phyloP scores from a whole-genome alignment of 1,140 invertebrate genomes.

The Streblospio benedicti region DNA sequence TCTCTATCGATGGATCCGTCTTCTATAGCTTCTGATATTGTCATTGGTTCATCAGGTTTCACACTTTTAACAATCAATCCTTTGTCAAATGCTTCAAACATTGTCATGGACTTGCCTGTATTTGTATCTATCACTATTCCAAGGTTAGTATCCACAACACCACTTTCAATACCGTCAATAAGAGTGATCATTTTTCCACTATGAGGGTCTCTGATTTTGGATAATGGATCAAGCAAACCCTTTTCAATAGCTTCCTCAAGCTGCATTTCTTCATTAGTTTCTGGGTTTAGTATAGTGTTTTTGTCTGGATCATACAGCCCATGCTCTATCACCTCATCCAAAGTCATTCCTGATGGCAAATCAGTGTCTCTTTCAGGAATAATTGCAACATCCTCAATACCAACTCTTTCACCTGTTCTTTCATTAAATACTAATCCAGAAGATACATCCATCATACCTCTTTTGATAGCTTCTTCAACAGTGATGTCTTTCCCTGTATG shows the following conservation, averaged over 20 bases:
- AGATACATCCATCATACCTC: slow-evolving; percentile 23
- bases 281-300: slow-evolving; percentile 72
- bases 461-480: slow-evolving; percentile 67
- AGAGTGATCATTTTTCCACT: slow-evolving; percentile 65
- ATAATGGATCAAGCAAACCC: slow-evolving; percentile 57
- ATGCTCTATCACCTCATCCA: slow-evolving; percentile 49
- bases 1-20: slow-evolving; percentile 28
- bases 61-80: slow-evolving; percentile 52
- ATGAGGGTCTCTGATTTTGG: slow-evolving; percentile 62
- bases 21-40: background rate
- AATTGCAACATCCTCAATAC: slow-evolving; percentile 42
- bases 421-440: background rate
- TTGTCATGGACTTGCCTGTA: slow-evolving; percentile 56
- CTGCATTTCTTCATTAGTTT: slow-evolving; percentile 64
- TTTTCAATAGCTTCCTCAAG: slow-evolving; percentile 66
- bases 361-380: slow-evolving; percentile 52
- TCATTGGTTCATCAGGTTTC: slow-evolving; percentile 47
- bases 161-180: slow-evolving; percentile 63
- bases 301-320: slow-evolving; percentile 58
- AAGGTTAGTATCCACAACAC: slow-evolving; percentile 69
- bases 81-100: slow-evolving; percentile 58
- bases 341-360: slow-evolving; percentile 56
- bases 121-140: slow-evolving; percentile 48
- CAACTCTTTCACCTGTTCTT: background rate
- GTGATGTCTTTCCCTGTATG: slow-evolving; percentile 64